Evolutionary conservation across 1,140 invertebrate genomes (phyloP).

Genomic region (Drosophila nigromelanica): DNA sequence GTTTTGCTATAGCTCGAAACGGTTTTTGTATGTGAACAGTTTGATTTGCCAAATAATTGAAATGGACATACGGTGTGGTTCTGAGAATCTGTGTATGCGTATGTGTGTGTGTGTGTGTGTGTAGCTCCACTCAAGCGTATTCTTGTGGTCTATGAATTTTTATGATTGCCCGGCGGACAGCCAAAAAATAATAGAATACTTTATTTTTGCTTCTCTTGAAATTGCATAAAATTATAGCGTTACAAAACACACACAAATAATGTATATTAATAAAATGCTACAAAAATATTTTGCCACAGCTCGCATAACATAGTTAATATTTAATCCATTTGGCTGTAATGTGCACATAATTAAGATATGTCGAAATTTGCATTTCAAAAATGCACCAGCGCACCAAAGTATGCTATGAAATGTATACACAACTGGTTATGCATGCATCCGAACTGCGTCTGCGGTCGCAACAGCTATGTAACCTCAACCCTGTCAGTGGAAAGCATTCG

Average conservation of each 20-base stretch:
- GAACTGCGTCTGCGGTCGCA: constrained; percentile 10
- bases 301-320: constrained; percentile 57
- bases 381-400: constrained; percentile 43
- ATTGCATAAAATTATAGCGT: constrained; percentile 38
- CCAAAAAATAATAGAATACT: constrained; percentile 65
- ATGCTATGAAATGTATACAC: constrained; percentile 35
- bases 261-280: constrained; percentile 29
- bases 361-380: constrained; percentile 49
- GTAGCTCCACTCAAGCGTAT: constrained; percentile 43
- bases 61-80: constrained; percentile 46
- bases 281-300: constrained; percentile 21
- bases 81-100: background rate
- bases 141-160: constrained; percentile 71
- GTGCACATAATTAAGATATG: constrained; percentile 68
- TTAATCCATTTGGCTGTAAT: constrained; percentile 69
- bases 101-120: constrained; percentile 4
- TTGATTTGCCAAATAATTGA: constrained; percentile 65
- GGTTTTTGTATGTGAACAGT: constrained; percentile 19
- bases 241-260: constrained; percentile 8
- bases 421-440: constrained; percentile 1
- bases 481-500: constrained; percentile 30
- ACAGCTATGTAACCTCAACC: constrained; percentile 11
- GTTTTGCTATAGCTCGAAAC: constrained; percentile 28
- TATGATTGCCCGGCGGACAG: constrained; percentile 43
- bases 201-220: constrained; percentile 32